Conservation (phyloP, 2,888 invertebrate species). For the Drosophila engyochracea region DNA sequence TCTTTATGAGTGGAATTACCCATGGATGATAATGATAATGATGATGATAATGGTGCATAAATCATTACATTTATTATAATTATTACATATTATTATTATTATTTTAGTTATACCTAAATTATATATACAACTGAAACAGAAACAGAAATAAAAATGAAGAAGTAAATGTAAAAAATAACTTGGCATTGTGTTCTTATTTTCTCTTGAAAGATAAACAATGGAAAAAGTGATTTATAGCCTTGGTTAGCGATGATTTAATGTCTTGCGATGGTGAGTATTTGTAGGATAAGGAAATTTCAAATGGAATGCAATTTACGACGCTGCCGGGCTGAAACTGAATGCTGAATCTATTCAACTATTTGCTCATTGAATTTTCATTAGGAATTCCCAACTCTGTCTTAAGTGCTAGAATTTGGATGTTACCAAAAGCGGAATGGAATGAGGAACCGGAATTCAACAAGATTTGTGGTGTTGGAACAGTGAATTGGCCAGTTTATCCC, state of each 20-base stretch:
- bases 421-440: not conserved
- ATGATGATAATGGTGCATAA: slow-evolving; percentile 31
- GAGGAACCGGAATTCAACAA: not conserved
- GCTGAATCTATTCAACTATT: not conserved
- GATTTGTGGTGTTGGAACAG: not conserved
- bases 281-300: not conserved
- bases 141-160: slow-evolving; percentile 68
- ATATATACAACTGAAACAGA: slow-evolving; percentile 47
- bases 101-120: slow-evolving; percentile 73
- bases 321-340: too few species aligned
- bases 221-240: not conserved
- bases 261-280: not conserved
- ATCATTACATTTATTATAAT: slow-evolving; percentile 22
- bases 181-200: slow-evolving; percentile 25
- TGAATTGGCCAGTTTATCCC: not conserved
- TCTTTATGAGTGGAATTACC: slow-evolving; percentile 45
- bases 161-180: slow-evolving; percentile 65
- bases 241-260: not conserved
- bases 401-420: not conserved
- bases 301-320: not conserved
- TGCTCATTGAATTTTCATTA: not conserved
- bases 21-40: slow-evolving; percentile 23
- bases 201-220: not conserved
- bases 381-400: not conserved
- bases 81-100: slow-evolving; percentile 33